A percentile compares a stretch with the other conserved stretches of the same genome.
phyloP scores from a whole-genome alignment of 2,113 vertebrate species.

The Chunga burmeisteri region DNA sequence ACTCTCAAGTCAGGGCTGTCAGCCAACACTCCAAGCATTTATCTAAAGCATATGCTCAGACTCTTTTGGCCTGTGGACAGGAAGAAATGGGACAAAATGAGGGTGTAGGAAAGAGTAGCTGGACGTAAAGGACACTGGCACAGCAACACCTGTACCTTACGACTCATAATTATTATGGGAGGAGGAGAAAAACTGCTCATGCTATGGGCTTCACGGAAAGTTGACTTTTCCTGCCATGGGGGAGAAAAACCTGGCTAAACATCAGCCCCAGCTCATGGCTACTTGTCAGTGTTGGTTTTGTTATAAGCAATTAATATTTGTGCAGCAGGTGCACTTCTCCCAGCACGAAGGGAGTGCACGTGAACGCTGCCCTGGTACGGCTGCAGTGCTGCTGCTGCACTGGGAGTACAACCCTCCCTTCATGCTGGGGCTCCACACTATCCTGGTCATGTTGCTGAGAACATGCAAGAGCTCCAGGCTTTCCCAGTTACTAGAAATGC shows the following conservation, averaged over 20 bases:
- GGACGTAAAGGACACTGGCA: background rate
- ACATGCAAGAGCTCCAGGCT: background rate
- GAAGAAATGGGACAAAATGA: background rate
- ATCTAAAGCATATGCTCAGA: background rate
- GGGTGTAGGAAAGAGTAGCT: background rate
- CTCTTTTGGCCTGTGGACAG: background rate
- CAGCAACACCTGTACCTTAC: background rate
- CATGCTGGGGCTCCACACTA: background rate
- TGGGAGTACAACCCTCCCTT: background rate
- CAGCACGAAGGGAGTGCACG: rapidly evolving
- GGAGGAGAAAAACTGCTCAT: background rate
- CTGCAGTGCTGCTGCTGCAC: background rate
- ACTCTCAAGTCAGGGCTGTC: background rate
- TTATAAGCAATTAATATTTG: background rate
- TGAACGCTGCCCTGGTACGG: rapidly evolving
- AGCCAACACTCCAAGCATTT: conserved; percentile 3
- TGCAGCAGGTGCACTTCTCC: background rate
- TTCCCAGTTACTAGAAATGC: background rate
- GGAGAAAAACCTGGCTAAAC: background rate
- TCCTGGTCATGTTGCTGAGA: background rate
- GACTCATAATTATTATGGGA: background rate
- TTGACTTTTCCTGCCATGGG: background rate
- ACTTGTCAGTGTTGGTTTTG: background rate
- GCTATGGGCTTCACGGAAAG: background rate
- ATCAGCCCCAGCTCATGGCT: background rate